Conservation (phyloP, 2,113 vertebrate species). For the Dipodomys spectabilis region DNA sequence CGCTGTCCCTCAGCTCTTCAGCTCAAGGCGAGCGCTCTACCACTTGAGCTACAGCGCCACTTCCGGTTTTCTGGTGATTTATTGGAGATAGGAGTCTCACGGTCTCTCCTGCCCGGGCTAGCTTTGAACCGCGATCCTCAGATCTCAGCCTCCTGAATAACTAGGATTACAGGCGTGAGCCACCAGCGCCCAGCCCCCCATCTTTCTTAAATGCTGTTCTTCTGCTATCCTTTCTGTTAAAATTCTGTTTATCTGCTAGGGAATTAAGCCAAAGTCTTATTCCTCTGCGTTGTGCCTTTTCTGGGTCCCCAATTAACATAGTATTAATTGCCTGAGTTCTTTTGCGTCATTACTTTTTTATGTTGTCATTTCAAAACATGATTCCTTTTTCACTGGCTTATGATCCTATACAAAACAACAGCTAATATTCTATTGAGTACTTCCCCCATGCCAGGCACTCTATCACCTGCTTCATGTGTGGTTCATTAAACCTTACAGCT, state of each 20-base stretch:
- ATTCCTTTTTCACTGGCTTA: background rate
- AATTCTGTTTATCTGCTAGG: background rate
- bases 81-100: too few species aligned
- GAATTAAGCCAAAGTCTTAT: background rate
- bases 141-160: too few species aligned
- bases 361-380: background rate
- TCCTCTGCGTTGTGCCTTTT: background rate
- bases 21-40: too few species aligned
- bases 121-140: too few species aligned
- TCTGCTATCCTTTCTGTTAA: background rate
- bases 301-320: background rate
- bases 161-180: too few species aligned
- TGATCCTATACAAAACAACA: background rate
- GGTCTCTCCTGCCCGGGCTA: too few species aligned
- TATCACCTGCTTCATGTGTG: rapidly evolving
- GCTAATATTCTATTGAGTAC: background rate
- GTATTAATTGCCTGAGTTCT: background rate
- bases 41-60: too few species aligned
- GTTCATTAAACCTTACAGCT: background rate
- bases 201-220: background rate
- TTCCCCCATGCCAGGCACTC: background rate
- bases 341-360: background rate
- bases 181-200: too few species aligned
- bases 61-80: too few species aligned
- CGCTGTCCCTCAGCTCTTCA: too few species aligned